phyloP scores from a whole-genome alignment of 2,113 vertebrate genomes.

The Pristiophorus japonicus region DNA sequence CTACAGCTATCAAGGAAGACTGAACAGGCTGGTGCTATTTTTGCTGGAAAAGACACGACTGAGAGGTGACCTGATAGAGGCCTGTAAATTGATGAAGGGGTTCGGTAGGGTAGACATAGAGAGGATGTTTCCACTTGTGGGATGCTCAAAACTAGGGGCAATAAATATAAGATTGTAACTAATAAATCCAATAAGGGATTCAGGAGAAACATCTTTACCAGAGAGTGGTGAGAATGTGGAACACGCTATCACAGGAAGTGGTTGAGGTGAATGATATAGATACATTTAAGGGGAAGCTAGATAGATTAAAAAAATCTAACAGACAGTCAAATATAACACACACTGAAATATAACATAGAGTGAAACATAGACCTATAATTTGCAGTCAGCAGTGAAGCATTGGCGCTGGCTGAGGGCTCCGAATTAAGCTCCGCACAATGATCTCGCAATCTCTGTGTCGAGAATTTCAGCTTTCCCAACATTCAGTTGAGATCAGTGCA shows the following conservation, averaged over 20 bases:
- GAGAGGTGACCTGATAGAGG: not conserved
- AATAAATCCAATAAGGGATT: not conserved
- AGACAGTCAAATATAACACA: not conserved
- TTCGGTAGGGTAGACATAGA: not conserved
- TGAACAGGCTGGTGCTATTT: too few species aligned
- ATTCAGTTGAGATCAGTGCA: too few species aligned
- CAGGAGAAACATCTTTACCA: not conserved
- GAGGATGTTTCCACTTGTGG: not conserved
- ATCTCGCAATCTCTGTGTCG: too few species aligned
- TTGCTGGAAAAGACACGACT: not conserved
- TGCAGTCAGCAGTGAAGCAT: too few species aligned
- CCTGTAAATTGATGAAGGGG: not conserved
- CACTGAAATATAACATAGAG: not conserved
- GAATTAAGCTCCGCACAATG: too few species aligned
- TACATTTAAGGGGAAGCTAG: too few species aligned
- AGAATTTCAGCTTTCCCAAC: too few species aligned
- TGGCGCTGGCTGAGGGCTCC: too few species aligned
- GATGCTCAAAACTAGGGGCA: not conserved
- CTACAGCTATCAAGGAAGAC: not conserved
- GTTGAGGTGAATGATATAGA: too few species aligned
- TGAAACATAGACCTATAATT: not conserved
- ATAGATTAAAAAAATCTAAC: too few species aligned
- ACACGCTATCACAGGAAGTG: too few species aligned
- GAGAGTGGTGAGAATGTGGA: too few species aligned
- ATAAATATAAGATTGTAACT: not conserved